phyloP scores from a whole-genome alignment of 2,113 vertebrate species.

The Psammodynastes pulverulentus region DNA sequence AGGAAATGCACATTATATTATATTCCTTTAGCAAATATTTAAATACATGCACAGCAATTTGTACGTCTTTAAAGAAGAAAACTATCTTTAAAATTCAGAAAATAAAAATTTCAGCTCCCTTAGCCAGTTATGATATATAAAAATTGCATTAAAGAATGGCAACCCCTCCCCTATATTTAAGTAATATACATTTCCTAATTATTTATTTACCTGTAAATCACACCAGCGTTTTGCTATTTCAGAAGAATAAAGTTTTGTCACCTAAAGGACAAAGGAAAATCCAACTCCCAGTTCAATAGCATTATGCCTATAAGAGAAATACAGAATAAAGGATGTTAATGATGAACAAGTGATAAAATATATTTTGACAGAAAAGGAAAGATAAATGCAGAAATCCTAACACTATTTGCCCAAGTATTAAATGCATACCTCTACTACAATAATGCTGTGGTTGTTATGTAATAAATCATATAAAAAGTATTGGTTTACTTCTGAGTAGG shows the following conservation, averaged over 20 bases:
- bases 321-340: conserved; percentile 17
- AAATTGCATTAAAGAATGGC: neutral
- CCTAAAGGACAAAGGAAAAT: conserved; percentile 12
- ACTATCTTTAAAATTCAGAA: neutral
- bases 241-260: conserved; percentile 1
- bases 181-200: neutral
- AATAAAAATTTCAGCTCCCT: neutral
- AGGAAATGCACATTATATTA: neutral
- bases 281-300: neutral
- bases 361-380: conserved; percentile 5
- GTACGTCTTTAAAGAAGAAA: neutral
- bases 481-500: neutral
- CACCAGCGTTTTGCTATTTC: neutral
- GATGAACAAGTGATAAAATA: conserved; percentile 30
- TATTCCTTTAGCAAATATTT: neutral
- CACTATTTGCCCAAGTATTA: neutral
- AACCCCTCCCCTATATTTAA: too few relatives aligned
- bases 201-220: neutral
- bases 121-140: neutral
- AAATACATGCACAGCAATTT: too few relatives aligned
- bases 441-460: too few relatives aligned
- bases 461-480: too few relatives aligned
- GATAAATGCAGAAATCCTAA: neutral
- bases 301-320: neutral
- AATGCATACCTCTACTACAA: neutral